These are phyloP conservation scores for Nyleta sp. DNA, from an alignment of 2,888 invertebrate species.

Conservation along the genomic window DNA sequence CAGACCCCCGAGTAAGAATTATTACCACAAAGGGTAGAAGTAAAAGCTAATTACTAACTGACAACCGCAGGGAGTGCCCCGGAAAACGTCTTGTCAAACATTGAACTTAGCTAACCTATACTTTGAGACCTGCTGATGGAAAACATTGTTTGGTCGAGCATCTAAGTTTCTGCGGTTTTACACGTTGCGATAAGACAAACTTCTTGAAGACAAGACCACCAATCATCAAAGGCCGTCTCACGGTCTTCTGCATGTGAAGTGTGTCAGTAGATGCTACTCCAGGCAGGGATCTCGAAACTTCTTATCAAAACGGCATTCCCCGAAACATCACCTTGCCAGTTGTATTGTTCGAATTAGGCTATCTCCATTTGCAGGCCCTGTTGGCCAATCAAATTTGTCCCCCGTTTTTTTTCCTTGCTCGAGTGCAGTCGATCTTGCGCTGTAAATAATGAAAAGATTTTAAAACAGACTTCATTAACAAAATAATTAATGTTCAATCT, in stretches of 20 bases:
- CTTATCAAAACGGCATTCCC: constrained; percentile 44
- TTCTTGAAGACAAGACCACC: constrained; percentile 62
- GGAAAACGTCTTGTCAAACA: constrained; percentile 71
- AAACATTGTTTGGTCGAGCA: constrained; percentile 66
- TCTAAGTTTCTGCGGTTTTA: constrained; percentile 65
- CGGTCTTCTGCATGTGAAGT: constrained; percentile 50
- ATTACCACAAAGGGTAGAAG: constrained; percentile 66
- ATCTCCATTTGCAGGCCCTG: not conserved
- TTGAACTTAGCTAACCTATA: constrained; percentile 66
- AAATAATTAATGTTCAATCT: constrained; percentile 48
- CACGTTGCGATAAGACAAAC: constrained; percentile 63
- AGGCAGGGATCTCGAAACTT: constrained; percentile 43
- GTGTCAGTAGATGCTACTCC: constrained; percentile 47
- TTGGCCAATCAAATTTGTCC: not conserved
- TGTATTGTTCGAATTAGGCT: constrained; percentile 10
- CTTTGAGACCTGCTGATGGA: constrained; percentile 62
- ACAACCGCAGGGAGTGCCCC: constrained; percentile 69
- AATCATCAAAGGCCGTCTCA: constrained; percentile 53
- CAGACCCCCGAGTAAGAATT: constrained; percentile 59
- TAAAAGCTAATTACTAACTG: constrained; percentile 72
- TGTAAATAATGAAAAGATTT: constrained; percentile 30
- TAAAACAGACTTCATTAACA: constrained; percentile 37
- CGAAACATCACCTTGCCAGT: constrained; percentile 27
- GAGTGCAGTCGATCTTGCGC: too few relatives aligned
- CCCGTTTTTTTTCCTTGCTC: not conserved